These are phyloP conservation scores for Polyergus mexicanus DNA, from an alignment of 1,140 invertebrate species.

Conservation along the genomic window DNA sequence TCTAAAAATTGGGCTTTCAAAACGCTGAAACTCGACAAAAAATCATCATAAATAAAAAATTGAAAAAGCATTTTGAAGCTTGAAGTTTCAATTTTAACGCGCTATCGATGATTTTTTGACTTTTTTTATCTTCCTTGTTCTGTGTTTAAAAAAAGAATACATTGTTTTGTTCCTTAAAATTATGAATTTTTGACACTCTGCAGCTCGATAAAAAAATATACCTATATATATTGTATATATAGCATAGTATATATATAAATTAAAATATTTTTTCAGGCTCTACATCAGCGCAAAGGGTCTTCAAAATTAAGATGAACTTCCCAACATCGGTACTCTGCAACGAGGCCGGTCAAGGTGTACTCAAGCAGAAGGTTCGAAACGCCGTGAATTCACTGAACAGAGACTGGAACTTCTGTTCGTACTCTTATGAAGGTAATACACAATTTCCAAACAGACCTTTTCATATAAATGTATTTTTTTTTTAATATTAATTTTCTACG, in stretches of 20 bases:
- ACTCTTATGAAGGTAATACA: slow-evolving; percentile 91
- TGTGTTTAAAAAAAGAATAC: too few relatives aligned
- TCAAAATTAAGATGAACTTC: slow-evolving; percentile 97
- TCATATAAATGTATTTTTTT: background rate
- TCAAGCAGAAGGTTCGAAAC: slow-evolving; percentile 94
- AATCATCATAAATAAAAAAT: too few relatives aligned
- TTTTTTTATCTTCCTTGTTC: too few relatives aligned
- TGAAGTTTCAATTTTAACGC: too few relatives aligned
- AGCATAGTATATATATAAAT: background rate
- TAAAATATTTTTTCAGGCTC: slow-evolving; percentile 87
- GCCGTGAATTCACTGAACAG: slow-evolving; percentile 96
- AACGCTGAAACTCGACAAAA: too few relatives aligned
- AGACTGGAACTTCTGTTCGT: slow-evolving; percentile 97
- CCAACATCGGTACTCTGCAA: slow-evolving; percentile 97
- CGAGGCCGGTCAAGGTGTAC: slow-evolving; percentile 96
- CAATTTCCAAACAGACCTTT: background rate
- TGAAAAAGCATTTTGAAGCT: too few relatives aligned
- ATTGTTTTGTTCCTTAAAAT: too few relatives aligned
- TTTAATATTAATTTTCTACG: background rate
- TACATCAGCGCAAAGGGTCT: slow-evolving; percentile 95
- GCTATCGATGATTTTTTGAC: too few relatives aligned
- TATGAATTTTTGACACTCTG: too few relatives aligned
- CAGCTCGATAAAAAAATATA: too few relatives aligned
- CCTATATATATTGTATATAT: background rate
- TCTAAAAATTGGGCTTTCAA: too few relatives aligned